A percentile compares a stretch with the other conserved stretches of the same genome.
Conservation (phyloP, 2,113 vertebrate species). For the Orcinus orca region DNA sequence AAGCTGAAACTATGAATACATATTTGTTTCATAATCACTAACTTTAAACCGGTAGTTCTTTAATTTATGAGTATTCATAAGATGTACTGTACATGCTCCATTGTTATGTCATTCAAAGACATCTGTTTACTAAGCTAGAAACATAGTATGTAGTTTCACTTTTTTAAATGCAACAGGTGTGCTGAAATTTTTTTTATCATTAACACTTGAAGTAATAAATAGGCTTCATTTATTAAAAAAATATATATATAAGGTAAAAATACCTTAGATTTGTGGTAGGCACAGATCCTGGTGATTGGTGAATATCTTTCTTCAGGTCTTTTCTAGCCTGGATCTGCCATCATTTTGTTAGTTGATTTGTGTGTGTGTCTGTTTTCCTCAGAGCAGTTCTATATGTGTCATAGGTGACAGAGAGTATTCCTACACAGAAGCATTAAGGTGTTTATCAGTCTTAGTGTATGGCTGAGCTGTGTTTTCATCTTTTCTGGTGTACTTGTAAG, state of each 20-base stretch:
- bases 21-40: constrained; percentile 81
- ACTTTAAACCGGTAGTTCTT: constrained; percentile 86
- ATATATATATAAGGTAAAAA: background rate
- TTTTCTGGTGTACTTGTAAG: background rate
- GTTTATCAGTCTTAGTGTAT: background rate
- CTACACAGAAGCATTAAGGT: background rate
- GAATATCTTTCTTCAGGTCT: background rate
- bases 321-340: background rate
- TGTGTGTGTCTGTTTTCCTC: background rate
- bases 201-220: constrained; percentile 93
- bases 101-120: too few species aligned
- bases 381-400: background rate
- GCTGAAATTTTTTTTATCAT: background rate
- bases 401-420: background rate
- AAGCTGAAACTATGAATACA: constrained; percentile 95
- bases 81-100: constrained; percentile 89
- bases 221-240: constrained; percentile 87
- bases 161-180: too few species aligned
- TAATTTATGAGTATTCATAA: constrained; percentile 93
- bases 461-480: background rate
- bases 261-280: background rate
- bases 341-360: background rate
- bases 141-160: too few species aligned
- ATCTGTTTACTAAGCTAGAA: too few species aligned
- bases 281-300: background rate